Conservation (phyloP, 92 coral and sea anemone genomes). For the Paragorgia papillata region DNA sequence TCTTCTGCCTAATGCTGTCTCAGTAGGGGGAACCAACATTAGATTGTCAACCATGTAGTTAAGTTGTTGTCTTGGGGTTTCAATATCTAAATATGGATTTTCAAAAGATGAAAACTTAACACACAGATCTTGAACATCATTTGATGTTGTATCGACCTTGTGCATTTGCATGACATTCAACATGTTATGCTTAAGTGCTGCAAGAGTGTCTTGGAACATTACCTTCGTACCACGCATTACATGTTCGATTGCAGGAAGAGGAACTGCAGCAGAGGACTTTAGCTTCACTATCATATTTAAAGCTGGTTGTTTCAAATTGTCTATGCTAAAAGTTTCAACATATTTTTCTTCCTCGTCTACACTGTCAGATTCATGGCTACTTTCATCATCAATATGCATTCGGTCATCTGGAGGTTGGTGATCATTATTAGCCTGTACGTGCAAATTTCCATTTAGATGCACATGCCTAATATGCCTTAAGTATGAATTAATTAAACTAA, state of each 20-base stretch:
- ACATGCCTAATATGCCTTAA: slow-evolving; percentile 8
- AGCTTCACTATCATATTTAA: neutral
- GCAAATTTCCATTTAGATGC: neutral
- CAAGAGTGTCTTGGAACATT: no score
- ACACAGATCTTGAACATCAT: no score
- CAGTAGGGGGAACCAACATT: slow-evolving; percentile 6
- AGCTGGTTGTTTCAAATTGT: slow-evolving; percentile 1
- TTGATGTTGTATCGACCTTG: neutral
- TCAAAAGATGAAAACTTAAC: no score
- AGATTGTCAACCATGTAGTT: slow-evolving; percentile 19
- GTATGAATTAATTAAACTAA: slow-evolving; percentile 10
- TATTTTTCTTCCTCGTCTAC: neutral
- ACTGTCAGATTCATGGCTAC: neutral
- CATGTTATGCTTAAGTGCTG: slow-evolving; percentile 1
- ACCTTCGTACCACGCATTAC: slow-evolving; percentile 17
- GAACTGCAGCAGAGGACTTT: slow-evolving; percentile 36
- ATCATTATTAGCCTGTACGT: neutral
- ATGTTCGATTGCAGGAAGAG: slow-evolving; percentile 9
- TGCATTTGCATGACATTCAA: slow-evolving; percentile 4
- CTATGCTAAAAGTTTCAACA: slow-evolving; percentile 12
- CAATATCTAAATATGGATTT: slow-evolving; percentile 20
- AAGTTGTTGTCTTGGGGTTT: slow-evolving; percentile 8
- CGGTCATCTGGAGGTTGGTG: neutral
- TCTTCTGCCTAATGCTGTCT: neutral
- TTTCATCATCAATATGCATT: neutral